Conservation (phyloP, 1,140 invertebrate genomes). For the Plodia interpunctella region DNA sequence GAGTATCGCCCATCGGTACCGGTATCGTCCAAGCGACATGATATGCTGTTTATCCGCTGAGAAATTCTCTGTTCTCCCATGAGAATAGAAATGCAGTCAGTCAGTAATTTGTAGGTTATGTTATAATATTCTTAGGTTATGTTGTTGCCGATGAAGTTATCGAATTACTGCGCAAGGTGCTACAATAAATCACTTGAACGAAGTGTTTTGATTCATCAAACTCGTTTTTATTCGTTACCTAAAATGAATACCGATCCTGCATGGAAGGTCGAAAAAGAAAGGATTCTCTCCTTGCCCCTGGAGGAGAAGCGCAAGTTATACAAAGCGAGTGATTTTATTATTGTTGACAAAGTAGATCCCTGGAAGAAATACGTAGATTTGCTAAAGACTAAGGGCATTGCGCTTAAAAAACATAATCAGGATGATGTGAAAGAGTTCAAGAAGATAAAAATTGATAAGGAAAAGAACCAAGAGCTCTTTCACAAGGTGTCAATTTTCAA, state of each 20-base stretch:
- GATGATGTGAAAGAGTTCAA: constrained; percentile 58
- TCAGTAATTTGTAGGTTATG: no score
- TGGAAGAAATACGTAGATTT: constrained; percentile 78
- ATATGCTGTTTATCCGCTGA: no score
- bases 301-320: constrained; percentile 58
- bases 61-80: no score
- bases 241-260: constrained; percentile 46
- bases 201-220: background rate
- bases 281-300: constrained; percentile 37
- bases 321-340: constrained; percentile 38
- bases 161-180: background rate
- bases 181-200: background rate
- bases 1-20: no score
- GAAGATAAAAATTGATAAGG: constrained; percentile 59
- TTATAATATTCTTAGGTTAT: background rate
- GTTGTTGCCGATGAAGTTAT: background rate
- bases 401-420: constrained; percentile 41
- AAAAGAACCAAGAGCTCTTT: constrained; percentile 71
- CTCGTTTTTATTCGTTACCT: constrained; percentile 24
- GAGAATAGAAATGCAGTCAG: no score
- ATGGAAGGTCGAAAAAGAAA: constrained; percentile 51
- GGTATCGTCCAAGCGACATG: no score
- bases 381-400: constrained; percentile 53
- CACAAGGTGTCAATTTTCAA: constrained; percentile 82
- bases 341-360: constrained; percentile 70